Evolutionary conservation across 1,140 invertebrate genomes (phyloP), one percentile per base, ranked within the genome.

Genomic region (Anoplophora glabripennis): DNA sequence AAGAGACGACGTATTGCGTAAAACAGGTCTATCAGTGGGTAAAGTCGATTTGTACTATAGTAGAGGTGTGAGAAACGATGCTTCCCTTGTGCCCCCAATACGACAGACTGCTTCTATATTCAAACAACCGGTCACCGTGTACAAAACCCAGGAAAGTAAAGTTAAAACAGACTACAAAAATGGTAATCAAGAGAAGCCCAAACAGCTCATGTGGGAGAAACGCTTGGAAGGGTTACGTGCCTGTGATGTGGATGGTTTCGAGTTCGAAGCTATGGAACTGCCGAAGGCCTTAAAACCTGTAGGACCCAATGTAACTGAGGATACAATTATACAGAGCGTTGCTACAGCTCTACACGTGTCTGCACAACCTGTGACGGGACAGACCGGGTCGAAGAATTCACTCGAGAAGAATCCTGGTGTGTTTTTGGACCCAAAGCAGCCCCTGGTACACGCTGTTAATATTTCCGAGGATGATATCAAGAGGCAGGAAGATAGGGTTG

Each of bases 121-220:
- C 71, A 99, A 99, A 74, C 96, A 99, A 74, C 96, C 96, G 12
- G 96, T 99, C 0, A 98, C 95, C 4, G 89, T 98, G 14, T 86
- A 93, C 61, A 93, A 92, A 77, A 93, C 87, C 61, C 88, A 93
- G 78, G 90, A 93, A 66, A 88, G 86, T 61, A 92, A 91, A 81
- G 89, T 93, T 0, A 95, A 94, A 75, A 82, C 84, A 34, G 94
- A 96, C 70, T 82, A 93, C 47, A 96, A 96, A 76, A 90, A 93
- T 79, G 92, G 91, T 9, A 84, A 80, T 46, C 91, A 93, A 76
- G 94, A 97, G 64, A 97, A 96, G 78, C 93, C 94, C 1, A 96
- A 93, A 78, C 95, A 98, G 80, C 74, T 98, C 37, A 98, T 99
- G 75, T 99, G 96, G 96, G 94, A 98, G 73, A 98, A 98, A 77